These are phyloP conservation scores for Monomorium pharaonis DNA, from an alignment of 1,140 invertebrate species.

Conservation along the genomic window DNA sequence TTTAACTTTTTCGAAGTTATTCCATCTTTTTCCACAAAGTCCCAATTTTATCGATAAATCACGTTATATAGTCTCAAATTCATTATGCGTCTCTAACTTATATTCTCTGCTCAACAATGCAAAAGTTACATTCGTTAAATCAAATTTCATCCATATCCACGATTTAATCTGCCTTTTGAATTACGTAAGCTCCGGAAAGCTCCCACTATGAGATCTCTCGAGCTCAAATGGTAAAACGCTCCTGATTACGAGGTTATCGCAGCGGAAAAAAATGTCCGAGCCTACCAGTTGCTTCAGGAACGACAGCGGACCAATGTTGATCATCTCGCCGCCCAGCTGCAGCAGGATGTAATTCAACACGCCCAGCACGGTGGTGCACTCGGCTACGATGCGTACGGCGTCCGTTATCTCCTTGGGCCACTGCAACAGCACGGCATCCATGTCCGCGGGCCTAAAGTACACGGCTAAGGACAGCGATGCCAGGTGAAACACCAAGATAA, in stretches of 20 bases:
- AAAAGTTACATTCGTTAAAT: background rate
- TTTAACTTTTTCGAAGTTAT: background rate
- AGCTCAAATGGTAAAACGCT: background rate
- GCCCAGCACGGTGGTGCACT: constrained; percentile 93
- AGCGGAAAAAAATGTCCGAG: background rate
- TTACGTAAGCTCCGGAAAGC: background rate
- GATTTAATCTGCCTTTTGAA: background rate
- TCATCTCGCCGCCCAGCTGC: constrained; percentile 96
- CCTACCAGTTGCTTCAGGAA: constrained; percentile 97
- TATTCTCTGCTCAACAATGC: background rate
- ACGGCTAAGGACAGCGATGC: constrained; percentile 95
- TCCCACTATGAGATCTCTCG: background rate
- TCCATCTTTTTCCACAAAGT: background rate
- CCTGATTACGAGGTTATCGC: background rate
- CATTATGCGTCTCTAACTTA: background rate
- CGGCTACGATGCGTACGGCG: constrained; percentile 85
- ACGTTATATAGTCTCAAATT: background rate
- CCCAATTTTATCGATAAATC: background rate
- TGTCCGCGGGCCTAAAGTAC: constrained; percentile 91
- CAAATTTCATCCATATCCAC: background rate
- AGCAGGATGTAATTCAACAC: constrained; percentile 95
- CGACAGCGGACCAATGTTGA: constrained; percentile 95
- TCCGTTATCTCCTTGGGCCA: constrained; percentile 86
- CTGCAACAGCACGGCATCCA: constrained; percentile 86
- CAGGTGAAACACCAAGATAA: constrained; percentile 95